Base-by-base conservation (phyloP, 2,888 invertebrate genomes). In the Ormyrus nitidulus region DNA sequence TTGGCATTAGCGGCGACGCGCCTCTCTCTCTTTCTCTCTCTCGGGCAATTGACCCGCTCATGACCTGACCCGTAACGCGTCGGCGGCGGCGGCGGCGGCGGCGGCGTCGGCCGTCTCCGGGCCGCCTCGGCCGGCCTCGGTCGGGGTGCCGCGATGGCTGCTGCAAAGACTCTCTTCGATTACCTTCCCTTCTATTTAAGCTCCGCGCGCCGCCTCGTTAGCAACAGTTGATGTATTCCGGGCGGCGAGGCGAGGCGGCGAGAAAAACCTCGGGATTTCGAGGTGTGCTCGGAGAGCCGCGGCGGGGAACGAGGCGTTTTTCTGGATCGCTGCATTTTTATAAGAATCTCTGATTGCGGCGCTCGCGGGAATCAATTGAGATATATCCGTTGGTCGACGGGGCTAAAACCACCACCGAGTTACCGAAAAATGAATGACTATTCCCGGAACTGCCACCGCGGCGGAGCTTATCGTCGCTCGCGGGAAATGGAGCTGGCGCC, bases 201-300 rank as follows among this genome's bases (percentile, higher is more conserved):
- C 34, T 19, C 19, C 71, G 49, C 59, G 11, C 73, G 58, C 56
- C 6, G 13, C 46, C 34, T 69, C 62, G 80, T 77, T 80, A 80
- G 80, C 80, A 80, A 80, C 80, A 80, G 80, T 80, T 80, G 73
- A 73, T 49, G 70, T 58, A 34, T 34, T 34, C 34, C 34, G 0
- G 34, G 34, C 34, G 34, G 34, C 34, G 34, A 34, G 0, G 34
- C 4, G 34, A 34, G 34, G 0, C 19, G 34, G 34, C 34, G 34
- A 34, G 34, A 34, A 4, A 4, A 34, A 34, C 34, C 34, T 34
- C 34, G 34, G 4, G 34, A 3, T 34, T 34, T 34, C 34, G 34
- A 34, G 34, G 34, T 34, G 34, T 3, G 34, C 34, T 3, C 34
- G 34, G 34, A 34, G 34, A n/a, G n/a, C 34, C 34, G 34, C 34